Evolutionary conservation across 1,140 invertebrate species (phyloP), one percentile per base, ranked within the genome.

Genomic region (Apis cerana): DNA sequence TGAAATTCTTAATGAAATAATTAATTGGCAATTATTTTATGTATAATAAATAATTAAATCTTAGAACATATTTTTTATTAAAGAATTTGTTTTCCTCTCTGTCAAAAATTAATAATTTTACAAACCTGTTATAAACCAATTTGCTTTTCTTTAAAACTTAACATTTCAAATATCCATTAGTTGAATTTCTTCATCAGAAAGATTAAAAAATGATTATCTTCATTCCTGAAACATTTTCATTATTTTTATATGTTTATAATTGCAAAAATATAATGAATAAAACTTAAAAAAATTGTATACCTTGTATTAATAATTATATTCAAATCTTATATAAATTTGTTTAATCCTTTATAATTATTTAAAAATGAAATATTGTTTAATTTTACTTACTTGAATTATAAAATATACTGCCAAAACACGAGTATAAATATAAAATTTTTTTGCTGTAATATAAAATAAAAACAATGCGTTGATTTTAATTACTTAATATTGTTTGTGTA

Each of bases 191-290:
- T 80, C 19, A 64, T 59, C 48, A 86, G 61, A 70, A 62, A 62
- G 52, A 84, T 50, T 77, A 59, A 67, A 76, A 80, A 75, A 68
- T 85, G 61, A 56, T 69, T 56, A 54, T 65, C 17, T 67, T 72
- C 82, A 71, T 77, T 23, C 84, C 88, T 89, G 84, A 84, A 89
- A 89, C 88, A 89, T 88, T 80, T 72, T 43, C 17, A 72, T 80
- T 54, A 74, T 69, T 78, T 74, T 62, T 76, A 33, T 54, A 43
- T 33, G 23, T 15, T 64, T 56, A 69, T 79, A 85, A 56, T 61
- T 59, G 17, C 4, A 75, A 79, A 23, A 50, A 72, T 61, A 17
- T 15, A 78, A 48, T 21, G 4, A 61, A 80, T 27, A n/a, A 43
- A 58, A 64, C 15, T n/a, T 43, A 33, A 48, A 54, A 80, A 68